Conservation (phyloP, 2,113 vertebrate species). For the Megalops atlanticus region DNA sequence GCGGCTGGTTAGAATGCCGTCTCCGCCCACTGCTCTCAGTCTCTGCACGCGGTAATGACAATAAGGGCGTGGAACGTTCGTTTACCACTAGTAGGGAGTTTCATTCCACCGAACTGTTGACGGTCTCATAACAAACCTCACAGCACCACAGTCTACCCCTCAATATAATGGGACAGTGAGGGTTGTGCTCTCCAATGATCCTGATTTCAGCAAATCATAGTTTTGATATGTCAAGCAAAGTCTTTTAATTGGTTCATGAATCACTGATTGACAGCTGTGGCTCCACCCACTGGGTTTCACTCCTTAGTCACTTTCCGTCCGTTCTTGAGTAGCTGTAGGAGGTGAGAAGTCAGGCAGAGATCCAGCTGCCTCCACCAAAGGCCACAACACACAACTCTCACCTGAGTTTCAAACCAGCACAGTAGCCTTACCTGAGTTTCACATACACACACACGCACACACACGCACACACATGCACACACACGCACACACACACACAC, state of each 20-base stretch:
- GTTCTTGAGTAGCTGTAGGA: background rate
- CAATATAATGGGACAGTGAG: too few relatives aligned
- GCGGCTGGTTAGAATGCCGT: too few relatives aligned
- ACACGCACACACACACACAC: background rate
- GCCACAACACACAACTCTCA: background rate
- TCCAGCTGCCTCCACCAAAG: background rate
- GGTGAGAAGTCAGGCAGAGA: background rate
- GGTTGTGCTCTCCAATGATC: slow-evolving; percentile 7
- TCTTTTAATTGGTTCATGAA: slow-evolving; percentile 31
- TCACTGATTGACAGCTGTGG: slow-evolving; percentile 7
- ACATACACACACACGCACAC: too few relatives aligned
- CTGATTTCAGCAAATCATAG: background rate
- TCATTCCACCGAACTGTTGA: slow-evolving; percentile 35
- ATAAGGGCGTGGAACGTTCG: slow-evolving; percentile 16
- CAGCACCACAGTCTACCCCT: too few relatives aligned
- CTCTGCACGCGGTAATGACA: slow-evolving; percentile 16
- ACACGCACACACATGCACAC: background rate
- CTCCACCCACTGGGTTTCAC: too few relatives aligned
- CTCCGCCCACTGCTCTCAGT: slow-evolving; percentile 3
- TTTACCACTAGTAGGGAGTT: slow-evolving; percentile 20
- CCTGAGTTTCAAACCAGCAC: background rate
- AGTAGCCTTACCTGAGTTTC: too few relatives aligned
- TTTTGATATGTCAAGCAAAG: too few relatives aligned
- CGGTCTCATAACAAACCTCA: slow-evolving; percentile 17
- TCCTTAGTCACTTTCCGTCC: too few relatives aligned